Base-by-base conservation (phyloP, 2,888 invertebrate genomes). In the Catocala sponsa region DNA sequence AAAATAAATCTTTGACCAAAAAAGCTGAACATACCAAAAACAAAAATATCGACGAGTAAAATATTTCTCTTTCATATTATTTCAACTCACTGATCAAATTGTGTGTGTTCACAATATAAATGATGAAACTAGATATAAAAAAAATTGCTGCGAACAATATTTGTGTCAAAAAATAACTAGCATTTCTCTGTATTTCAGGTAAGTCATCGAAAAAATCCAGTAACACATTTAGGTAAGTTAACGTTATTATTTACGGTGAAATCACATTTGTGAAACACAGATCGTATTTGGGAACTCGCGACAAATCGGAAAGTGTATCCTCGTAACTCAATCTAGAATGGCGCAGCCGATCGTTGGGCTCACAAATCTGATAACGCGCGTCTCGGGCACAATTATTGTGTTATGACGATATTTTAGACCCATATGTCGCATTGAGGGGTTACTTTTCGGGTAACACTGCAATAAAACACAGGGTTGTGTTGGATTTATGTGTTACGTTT, bases 141-240 rank as follows among this genome's bases (percentile, higher is more conserved):
- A 42, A 48, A 25, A 25, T 25, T 25, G 25, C 25, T 25, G 25
- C 1, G 25, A 2, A 25, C 25, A 25, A 25, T 25, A 25, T 25
- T 32, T 9, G 4, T 51, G 12, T 11, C 15, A 2, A 59, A 59
- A 55, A 68, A 54, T 48, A 50, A 65, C 25, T 46, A 15, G 46
- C 49, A 33, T 60, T 58, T 53, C 43, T 59, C 12, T 65, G 57
- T 50, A 33, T 77, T 63, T 61, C 77, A 77, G 76, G 76, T 77
- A 76, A 77, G 79, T 71, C 61, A 49, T n/a, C 59, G 51, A 57
- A 64, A 75, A 70, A 66, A 57, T 12, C 59, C 48, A 0, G 33
- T 74, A 65, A 76, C 61, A 43, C 42, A 63, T 62, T 72, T 72
- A 68, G 64, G 79, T 78, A 43, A 79, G 74, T 65, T 66, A 71